phyloP scores from a whole-genome alignment of 2,113 vertebrate genomes.

The Nipponia nippon region DNA sequence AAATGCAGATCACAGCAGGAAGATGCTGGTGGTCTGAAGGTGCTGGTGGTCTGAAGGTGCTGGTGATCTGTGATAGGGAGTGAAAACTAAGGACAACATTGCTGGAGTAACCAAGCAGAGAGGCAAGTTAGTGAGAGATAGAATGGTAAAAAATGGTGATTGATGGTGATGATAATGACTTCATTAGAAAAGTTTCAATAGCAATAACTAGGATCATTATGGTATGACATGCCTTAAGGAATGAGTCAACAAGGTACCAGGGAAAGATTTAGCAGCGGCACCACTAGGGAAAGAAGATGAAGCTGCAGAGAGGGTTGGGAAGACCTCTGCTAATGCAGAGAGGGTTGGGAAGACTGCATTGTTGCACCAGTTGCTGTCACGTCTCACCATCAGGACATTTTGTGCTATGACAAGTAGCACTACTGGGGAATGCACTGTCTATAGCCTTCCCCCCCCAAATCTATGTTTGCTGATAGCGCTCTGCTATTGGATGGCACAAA shows the following conservation, averaged over 20 bases:
- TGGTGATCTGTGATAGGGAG: neutral
- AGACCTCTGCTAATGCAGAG: neutral
- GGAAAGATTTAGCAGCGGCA: neutral
- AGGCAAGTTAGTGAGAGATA: neutral
- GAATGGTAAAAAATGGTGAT: neutral
- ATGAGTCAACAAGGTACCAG: neutral
- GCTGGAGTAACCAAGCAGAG: neutral
- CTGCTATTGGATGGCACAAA: neutral
- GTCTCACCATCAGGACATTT: neutral
- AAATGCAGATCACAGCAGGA: neutral
- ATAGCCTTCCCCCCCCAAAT: neutral
- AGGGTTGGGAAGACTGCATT: neutral
- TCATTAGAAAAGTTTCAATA: neutral
- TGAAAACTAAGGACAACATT: neutral
- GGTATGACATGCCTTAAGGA: neutral
- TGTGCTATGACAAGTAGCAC: neutral
- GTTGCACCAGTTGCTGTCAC: neutral
- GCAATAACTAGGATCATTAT: neutral
- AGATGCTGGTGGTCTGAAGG: neutral
- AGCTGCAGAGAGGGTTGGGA: neutral
- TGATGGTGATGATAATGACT: too few relatives aligned
- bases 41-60: neutral
- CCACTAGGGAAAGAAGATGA: neutral
- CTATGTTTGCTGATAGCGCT: neutral
- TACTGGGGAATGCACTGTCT: neutral